phyloP scores from a whole-genome alignment of 2,797 vertebrate genomes.

The Chaetodon trifasciatus region DNA sequence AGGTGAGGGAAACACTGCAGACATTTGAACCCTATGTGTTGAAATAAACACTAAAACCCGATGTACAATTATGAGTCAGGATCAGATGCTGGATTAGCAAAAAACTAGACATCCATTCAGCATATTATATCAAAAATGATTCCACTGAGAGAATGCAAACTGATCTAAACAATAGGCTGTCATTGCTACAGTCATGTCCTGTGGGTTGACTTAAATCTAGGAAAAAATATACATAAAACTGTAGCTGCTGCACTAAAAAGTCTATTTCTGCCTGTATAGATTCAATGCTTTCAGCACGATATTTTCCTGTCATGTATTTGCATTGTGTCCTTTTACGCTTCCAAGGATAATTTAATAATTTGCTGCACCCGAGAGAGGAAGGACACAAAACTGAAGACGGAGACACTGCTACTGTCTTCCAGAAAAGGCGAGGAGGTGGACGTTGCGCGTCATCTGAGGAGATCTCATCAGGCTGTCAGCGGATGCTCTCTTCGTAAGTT shows the following conservation, averaged over 20 bases:
- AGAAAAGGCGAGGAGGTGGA: conserved; percentile 22
- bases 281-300: too few relatives aligned
- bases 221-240: too few relatives aligned
- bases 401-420: background rate
- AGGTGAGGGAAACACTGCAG: conserved; percentile 15
- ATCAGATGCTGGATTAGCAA: background rate
- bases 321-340: background rate
- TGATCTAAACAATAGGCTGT: background rate
- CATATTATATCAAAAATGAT: conserved; percentile 11
- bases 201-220: background rate
- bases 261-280: too few relatives aligned
- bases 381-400: background rate
- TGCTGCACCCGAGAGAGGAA: background rate
- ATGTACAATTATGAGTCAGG: conserved; percentile 1
- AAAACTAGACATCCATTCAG: background rate
- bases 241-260: too few relatives aligned
- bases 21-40: conserved; percentile 1
- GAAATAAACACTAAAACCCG: conserved; percentile 4
- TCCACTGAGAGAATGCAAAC: background rate
- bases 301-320: too few relatives aligned
- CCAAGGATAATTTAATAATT: background rate
- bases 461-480: conserved; percentile 49
- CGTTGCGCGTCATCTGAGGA: conserved; percentile 49
- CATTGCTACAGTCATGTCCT: background rate
- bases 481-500: conserved; percentile 44